Conservation (phyloP, 30 jellyfish, hydroid and myxozoan species). For the Phacellophora camtschatica region DNA sequence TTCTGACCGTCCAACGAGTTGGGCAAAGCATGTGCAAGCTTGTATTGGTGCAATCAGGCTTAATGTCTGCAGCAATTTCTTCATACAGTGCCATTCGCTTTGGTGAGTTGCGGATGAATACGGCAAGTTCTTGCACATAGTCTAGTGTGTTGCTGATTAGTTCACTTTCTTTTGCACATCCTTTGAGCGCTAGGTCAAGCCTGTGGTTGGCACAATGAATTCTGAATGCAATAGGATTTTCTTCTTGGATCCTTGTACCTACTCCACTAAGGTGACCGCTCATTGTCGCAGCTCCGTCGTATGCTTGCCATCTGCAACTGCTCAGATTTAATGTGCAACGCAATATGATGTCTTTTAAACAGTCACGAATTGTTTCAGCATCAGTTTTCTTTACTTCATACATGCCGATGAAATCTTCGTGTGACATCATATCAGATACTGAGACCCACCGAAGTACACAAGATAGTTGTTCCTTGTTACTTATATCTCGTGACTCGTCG, state of each 20-base stretch:
- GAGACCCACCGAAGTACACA: constrained; percentile 30
- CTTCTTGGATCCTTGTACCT: constrained; percentile 27
- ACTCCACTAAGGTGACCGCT: constrained; percentile 44
- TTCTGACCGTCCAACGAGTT: constrained; percentile 6
- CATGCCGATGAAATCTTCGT: constrained; percentile 20
- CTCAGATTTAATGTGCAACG: constrained; percentile 11
- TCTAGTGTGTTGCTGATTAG: neutral
- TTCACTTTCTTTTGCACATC: constrained; percentile 29
- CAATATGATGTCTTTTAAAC: constrained; percentile 17
- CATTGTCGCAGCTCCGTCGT: constrained; percentile 50
- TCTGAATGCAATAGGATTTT: constrained; percentile 29
- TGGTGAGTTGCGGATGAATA: constrained; percentile 32
- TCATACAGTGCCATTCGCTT: constrained; percentile 7
- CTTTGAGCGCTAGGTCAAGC: constrained; percentile 34
- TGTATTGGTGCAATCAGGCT: neutral
- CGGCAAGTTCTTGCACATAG: constrained; percentile 40
- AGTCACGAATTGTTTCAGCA: constrained; percentile 16
- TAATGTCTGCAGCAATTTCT: constrained; percentile 13
- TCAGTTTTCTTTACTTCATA: constrained; percentile 11
- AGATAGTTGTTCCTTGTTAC: constrained; percentile 30
- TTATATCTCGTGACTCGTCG: constrained; percentile 31
- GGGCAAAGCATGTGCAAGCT: constrained; percentile 10
- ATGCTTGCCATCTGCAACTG: constrained; percentile 40
- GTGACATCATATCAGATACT: constrained; percentile 26
- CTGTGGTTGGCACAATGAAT: constrained; percentile 48